phyloP scores from a whole-genome alignment of 1,140 invertebrate genomes.

The Zaprionus tsacasi region DNA sequence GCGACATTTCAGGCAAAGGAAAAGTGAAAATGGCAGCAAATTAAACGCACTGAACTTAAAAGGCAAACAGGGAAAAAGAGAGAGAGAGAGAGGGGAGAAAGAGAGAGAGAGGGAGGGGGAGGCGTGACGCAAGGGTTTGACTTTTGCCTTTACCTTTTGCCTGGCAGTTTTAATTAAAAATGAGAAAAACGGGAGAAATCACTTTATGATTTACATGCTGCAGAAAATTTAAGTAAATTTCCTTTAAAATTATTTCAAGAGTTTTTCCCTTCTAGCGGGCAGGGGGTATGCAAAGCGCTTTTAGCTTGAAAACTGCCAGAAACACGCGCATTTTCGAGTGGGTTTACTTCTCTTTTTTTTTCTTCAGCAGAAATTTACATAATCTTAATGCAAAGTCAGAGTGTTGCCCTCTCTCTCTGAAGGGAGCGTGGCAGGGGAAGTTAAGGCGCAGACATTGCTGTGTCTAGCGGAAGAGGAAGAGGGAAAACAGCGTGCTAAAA shows the following conservation, averaged over 20 bases:
- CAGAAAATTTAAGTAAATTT: conserved; percentile 54
- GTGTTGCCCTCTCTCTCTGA: neutral
- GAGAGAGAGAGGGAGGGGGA: neutral
- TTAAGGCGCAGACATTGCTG: conserved; percentile 55
- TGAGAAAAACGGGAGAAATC: conserved; percentile 44
- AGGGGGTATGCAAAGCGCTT: neutral
- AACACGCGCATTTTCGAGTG: conserved; percentile 72
- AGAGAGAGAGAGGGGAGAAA: neutral
- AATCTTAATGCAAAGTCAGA: conserved; percentile 73
- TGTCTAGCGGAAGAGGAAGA: conserved; percentile 31
- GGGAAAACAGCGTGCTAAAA: neutral
- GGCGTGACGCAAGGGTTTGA: conserved; percentile 26
- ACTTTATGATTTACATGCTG: conserved; percentile 60
- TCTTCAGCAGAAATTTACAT: conserved; percentile 64
- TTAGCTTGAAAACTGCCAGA: conserved; percentile 60
- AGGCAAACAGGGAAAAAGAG: conserved; percentile 24
- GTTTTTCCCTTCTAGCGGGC: conserved; percentile 10
- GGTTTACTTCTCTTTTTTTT: conserved; percentile 15
- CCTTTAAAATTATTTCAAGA: conserved; percentile 6
- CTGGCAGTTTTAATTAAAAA: conserved; percentile 73
- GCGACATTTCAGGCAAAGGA: conserved; percentile 40
- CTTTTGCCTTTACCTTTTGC: conserved; percentile 46
- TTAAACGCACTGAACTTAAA: conserved; percentile 72
- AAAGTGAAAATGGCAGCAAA: conserved; percentile 79
- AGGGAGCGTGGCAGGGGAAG: neutral